Conservation (phyloP, 92 coral and sea anemone species). For the Actinernus sp. region DNA sequence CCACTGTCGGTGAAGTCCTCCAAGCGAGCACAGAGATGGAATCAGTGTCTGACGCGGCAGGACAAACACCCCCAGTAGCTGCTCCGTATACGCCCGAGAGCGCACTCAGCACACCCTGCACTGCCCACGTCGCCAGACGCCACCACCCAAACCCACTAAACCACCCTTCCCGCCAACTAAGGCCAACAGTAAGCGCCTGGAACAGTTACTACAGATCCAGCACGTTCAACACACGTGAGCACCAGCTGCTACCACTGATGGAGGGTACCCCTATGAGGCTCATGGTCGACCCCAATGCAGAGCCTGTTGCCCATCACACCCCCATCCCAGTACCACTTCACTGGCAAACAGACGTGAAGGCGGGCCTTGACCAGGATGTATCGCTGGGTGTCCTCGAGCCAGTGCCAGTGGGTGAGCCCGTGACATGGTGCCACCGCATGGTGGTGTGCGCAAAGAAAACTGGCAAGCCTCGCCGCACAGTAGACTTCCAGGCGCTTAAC, state of each 20-base stretch:
- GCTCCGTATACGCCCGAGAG: not conserved
- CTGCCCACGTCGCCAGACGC: constrained; percentile 32
- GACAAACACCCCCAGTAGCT: too few species aligned
- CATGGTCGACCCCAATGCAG: too few species aligned
- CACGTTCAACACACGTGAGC: constrained; percentile 71
- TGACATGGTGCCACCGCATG: constrained; percentile 65
- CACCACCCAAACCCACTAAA: constrained; percentile 49
- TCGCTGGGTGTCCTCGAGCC: constrained; percentile 56
- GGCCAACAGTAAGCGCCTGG: constrained; percentile 30
- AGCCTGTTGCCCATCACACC: constrained; percentile 68
- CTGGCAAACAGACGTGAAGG: constrained; percentile 65
- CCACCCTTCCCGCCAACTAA: constrained; percentile 56
- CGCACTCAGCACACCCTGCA: constrained; percentile 9
- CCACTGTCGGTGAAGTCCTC: constrained; percentile 49
- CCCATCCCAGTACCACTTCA: constrained; percentile 66
- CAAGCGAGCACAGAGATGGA: not conserved
- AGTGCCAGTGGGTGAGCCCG: constrained; percentile 46
- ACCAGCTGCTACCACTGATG: constrained; percentile 63
- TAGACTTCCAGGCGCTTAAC: constrained; percentile 64
- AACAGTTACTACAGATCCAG: constrained; percentile 51
- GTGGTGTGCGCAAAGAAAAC: constrained; percentile 54
- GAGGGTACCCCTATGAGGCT: constrained; percentile 47
- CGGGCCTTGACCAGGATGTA: constrained; percentile 58
- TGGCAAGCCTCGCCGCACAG: constrained; percentile 59
- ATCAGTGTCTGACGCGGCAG: not conserved